These are phyloP conservation scores for Phataginus tricuspis DNA, from an alignment of 2,797 vertebrate species.

Conservation along the genomic window DNA sequence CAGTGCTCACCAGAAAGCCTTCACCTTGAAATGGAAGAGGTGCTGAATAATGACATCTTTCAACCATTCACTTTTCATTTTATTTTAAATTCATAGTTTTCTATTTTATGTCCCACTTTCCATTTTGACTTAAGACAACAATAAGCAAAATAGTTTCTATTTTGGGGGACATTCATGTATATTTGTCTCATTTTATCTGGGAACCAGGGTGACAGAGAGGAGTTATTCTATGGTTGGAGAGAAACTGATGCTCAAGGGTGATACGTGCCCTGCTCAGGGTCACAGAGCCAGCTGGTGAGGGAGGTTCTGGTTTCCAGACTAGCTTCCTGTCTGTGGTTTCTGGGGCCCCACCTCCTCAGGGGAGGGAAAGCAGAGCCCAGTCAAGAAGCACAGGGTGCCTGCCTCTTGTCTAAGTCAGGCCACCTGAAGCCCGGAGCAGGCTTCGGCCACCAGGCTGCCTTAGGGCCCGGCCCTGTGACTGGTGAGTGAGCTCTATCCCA, in stretches of 20 bases:
- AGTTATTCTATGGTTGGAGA: background rate
- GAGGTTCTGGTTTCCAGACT: background rate
- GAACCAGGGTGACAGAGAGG: background rate
- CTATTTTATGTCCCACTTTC: background rate
- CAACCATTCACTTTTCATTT: background rate
- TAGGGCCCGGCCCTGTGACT: background rate
- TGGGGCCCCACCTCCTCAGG: fast-evolving
- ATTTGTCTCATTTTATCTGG: constrained; percentile 6
- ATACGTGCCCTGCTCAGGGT: background rate
- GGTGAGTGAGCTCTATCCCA: background rate
- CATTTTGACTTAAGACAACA: background rate
- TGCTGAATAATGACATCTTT: background rate
- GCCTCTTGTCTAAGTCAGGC: background rate
- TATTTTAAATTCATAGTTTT: background rate
- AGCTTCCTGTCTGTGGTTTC: fast-evolving
- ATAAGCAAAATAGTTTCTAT: background rate
- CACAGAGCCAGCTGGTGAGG: fast-evolving
- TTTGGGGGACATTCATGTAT: background rate
- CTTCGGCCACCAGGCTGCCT: background rate
- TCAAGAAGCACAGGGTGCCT: constrained; percentile 60
- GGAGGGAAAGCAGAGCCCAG: background rate
- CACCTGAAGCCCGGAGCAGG: background rate
- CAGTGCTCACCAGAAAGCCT: background rate
- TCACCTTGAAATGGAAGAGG: background rate
- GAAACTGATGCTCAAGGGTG: background rate